Evolutionary conservation across 2,113 vertebrate genomes (phyloP), one percentile per base, ranked within the genome.

Genomic region (Burhinus oedicnemus): DNA sequence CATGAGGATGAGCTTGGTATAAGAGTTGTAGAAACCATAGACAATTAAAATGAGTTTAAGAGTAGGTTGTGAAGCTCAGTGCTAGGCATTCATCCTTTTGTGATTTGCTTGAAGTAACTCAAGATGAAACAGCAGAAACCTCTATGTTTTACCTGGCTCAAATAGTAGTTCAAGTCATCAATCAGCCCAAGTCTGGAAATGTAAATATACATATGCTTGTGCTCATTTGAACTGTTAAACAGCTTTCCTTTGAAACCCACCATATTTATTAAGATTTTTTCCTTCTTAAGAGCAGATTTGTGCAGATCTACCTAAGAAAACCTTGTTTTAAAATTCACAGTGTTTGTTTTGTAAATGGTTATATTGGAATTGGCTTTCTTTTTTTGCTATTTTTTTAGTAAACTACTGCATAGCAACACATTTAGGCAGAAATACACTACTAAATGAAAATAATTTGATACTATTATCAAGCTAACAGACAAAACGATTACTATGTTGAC

Each of bases 361-460:
- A 15, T 32, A 40, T 4, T 65, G 74, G 19, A 68, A 45, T 55
- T 51, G 7, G 1, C 7, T 47, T 8, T 27, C 34, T 68, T 23
- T 9, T 36, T 25, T n/a, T 32, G 5, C 7, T 60, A 4, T 42
- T 76, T 77, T 89, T 62, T 38, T 19, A 64, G 57, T 61, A 83
- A 93, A 32, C 15, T 27, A 29, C 20, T 51, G 36, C 10, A 6
- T 52, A 60, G 22, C 27, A 72, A 47, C 36, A 38, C 11, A 42
- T 82, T 89, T 79, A 21, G 30, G 8, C 30, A 86, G 55, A 61
- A 77, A 92, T 62, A 86, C 26, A 49, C 15, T 80, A 69, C 87
- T 79, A 92, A 87, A 61, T 72, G 44, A 76, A 91, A 95, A 93
- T 54, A 95, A 69, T 68, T 44, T 72, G 78, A 54, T 82, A 61